Evolutionary conservation across 2,888 invertebrate genomes (phyloP).

Genomic region (Xanthostigma xanthostigma): DNA sequence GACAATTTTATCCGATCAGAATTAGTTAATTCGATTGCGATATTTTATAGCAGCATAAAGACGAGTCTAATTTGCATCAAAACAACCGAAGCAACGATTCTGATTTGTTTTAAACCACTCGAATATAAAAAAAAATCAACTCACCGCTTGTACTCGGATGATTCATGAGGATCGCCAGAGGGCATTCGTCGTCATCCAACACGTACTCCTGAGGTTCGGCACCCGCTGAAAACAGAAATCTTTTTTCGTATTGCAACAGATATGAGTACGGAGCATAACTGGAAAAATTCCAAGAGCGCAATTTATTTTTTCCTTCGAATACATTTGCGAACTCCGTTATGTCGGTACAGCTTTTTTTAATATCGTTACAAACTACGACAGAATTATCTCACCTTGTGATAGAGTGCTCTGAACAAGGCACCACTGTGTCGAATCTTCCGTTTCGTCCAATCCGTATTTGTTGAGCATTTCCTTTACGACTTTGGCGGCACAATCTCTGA

Average conservation of each 20-base stretch:
- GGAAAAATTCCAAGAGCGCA: too few species aligned
- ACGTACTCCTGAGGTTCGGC: slow-evolving; percentile 74
- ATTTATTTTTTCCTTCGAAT: too few species aligned
- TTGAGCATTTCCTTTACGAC: slow-evolving; percentile 93
- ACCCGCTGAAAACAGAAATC: slow-evolving; percentile 20
- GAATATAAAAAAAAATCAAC: slow-evolving; percentile 23
- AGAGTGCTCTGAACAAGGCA: slow-evolving; percentile 71
- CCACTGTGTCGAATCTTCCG: slow-evolving; percentile 80
- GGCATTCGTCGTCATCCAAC: slow-evolving; percentile 94
- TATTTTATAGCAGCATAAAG: too few species aligned
- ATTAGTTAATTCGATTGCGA: too few species aligned
- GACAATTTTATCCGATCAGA: too few species aligned
- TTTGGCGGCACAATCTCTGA: slow-evolving; percentile 80
- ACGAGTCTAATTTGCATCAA: too few species aligned
- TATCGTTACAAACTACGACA: too few species aligned
- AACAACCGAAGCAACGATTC: not conserved
- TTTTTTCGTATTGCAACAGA: slow-evolving; percentile 21
- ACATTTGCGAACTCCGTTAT: too few species aligned
- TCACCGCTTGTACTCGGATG: slow-evolving; percentile 74
- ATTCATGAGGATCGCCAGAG: slow-evolving; percentile 84
- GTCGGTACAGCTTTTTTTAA: too few species aligned
- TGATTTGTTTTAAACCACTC: not conserved
- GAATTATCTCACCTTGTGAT: slow-evolving; percentile 17
- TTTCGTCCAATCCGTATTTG: slow-evolving; percentile 86
- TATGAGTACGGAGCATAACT: too few species aligned